Conservation (phyloP, 2,113 vertebrate genomes). For the Theristicus caerulescens region DNA sequence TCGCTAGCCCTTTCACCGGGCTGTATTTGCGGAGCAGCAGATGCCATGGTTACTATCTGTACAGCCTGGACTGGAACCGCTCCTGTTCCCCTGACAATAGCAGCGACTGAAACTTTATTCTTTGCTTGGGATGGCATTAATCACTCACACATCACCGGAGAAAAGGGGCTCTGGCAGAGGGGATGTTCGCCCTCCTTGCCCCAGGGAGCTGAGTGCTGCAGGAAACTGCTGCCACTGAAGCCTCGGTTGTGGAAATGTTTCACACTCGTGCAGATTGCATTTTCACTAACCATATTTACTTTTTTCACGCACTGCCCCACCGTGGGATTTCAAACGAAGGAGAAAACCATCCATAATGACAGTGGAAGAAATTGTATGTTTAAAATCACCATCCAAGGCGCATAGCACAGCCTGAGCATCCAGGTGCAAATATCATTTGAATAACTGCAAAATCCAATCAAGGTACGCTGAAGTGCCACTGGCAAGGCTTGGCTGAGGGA, state of each 20-base stretch:
- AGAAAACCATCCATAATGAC: accelerated
- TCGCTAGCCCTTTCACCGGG: background rate
- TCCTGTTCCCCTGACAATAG: slow-evolving; percentile 38
- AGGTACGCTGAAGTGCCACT: background rate
- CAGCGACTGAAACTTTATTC: slow-evolving; percentile 32
- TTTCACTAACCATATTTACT: background rate
- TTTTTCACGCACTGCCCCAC: accelerated
- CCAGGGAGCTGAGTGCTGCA: background rate
- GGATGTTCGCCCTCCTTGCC: background rate
- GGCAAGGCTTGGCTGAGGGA: background rate
- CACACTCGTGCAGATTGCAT: accelerated
- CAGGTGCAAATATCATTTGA: background rate
- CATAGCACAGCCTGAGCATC: accelerated
- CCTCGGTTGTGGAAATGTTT: background rate
- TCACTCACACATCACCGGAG: background rate
- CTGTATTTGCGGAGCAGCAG: background rate
- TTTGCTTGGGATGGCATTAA: background rate
- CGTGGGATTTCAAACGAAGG: background rate
- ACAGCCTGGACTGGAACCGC: background rate
- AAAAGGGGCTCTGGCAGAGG: background rate
- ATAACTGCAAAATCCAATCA: background rate
- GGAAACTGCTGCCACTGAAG: accelerated
- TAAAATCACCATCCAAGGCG: accelerated
- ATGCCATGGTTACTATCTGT: slow-evolving; percentile 35
- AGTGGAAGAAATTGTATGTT: accelerated